phyloP scores from a whole-genome alignment of 2,113 vertebrate genomes.

The Patagioenas fasciata region DNA sequence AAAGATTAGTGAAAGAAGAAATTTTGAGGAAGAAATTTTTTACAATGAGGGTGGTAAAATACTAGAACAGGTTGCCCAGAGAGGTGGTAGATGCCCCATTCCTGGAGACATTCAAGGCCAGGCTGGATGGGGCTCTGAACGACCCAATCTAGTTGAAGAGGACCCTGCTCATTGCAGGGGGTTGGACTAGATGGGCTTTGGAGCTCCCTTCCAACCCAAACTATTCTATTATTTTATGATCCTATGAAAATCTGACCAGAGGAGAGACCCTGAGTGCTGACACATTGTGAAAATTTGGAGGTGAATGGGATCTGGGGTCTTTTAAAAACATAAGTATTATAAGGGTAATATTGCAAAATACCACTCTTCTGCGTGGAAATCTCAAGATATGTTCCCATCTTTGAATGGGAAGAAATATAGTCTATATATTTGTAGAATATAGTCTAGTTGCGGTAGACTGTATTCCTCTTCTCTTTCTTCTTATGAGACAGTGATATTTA shows the following conservation, averaged over 20 bases:
- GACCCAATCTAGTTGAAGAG: too few relatives aligned
- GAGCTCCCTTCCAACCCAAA: too few relatives aligned
- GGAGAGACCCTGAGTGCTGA: background rate
- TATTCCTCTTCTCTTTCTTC: background rate
- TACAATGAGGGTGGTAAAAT: too few relatives aligned
- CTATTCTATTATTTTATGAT: too few relatives aligned
- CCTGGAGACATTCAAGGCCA: too few relatives aligned
- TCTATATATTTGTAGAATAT: too few relatives aligned
- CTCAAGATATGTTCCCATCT: background rate
- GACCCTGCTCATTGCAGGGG: too few relatives aligned
- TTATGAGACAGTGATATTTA: background rate
- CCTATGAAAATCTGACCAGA: background rate
- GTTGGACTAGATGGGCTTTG: too few relatives aligned
- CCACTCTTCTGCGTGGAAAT: fast-evolving
- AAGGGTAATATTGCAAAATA: background rate
- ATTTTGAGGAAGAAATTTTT: too few relatives aligned
- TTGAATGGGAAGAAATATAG: background rate
- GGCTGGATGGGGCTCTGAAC: too few relatives aligned
- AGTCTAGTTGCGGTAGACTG: background rate
- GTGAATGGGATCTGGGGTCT: background rate
- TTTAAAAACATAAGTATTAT: background rate
- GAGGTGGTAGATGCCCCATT: too few relatives aligned
- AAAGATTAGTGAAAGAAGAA: background rate
- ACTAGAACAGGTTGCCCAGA: too few relatives aligned
- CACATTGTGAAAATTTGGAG: background rate